These are phyloP conservation scores for Hyppa rectilinea DNA, from an alignment of 2,888 invertebrate genomes.

Conservation along the genomic window DNA sequence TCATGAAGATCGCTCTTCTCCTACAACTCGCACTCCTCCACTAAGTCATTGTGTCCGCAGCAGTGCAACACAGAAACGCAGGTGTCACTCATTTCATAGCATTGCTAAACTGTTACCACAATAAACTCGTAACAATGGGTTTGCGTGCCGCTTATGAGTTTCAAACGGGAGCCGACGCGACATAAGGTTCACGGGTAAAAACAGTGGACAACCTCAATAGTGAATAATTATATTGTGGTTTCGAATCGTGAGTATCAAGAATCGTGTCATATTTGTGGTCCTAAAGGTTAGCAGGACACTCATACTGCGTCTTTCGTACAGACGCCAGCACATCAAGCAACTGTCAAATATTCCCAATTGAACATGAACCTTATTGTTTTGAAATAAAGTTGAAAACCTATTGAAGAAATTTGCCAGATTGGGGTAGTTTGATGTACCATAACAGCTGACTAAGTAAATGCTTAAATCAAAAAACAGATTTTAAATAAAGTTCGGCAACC, in stretches of 20 bases:
- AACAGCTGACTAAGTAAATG: background rate
- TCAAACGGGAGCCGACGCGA: constrained; percentile 38
- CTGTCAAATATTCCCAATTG: too few species aligned
- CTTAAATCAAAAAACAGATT: background rate
- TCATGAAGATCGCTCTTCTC: too few species aligned
- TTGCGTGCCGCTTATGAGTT: constrained; percentile 45
- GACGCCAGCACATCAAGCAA: too few species aligned
- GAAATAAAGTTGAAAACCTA: too few species aligned
- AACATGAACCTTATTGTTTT: too few species aligned
- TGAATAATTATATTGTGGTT: constrained; percentile 16
- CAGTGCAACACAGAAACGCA: constrained; percentile 41
- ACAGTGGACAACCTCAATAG: constrained; percentile 29
- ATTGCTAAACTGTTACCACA: constrained; percentile 50
- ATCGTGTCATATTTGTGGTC: background rate
- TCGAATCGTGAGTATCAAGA: background rate
- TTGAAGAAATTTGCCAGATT: too few species aligned
- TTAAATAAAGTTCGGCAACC: background rate
- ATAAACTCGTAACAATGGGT: constrained; percentile 49
- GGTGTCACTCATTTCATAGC: constrained; percentile 47
- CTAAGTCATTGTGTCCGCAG: constrained; percentile 55
- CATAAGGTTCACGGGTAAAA: constrained; percentile 35
- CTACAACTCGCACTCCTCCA: background rate
- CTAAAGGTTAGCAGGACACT: background rate
- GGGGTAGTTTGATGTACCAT: too few species aligned
- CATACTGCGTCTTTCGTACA: background rate